These are phyloP conservation scores for Limnephilus lunatus DNA, from an alignment of 2,888 invertebrate species.

Conservation along the genomic window DNA sequence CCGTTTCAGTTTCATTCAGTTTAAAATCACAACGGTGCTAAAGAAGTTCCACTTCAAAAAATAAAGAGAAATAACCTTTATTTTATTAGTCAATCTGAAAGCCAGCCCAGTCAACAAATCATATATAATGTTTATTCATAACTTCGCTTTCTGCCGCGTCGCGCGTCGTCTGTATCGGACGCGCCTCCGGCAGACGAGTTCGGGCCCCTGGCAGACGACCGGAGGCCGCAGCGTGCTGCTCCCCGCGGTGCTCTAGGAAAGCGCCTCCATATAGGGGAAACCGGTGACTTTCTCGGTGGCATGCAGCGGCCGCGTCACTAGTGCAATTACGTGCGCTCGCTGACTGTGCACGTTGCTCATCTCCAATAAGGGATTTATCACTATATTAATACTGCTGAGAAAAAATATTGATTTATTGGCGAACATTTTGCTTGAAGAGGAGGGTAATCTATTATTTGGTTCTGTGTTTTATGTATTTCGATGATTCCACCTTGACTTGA, in stretches of 20 bases:
- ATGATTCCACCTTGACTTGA: no score
- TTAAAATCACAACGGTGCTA: no score
- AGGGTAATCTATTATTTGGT: no score
- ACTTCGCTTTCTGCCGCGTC: not conserved
- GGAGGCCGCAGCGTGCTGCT: no score
- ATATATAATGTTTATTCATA: not conserved
- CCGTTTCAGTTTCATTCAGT: no score
- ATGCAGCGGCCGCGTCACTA: slow-evolving; percentile 14
- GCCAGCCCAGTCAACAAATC: not conserved
- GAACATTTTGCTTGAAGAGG: no score
- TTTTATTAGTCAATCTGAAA: not conserved
- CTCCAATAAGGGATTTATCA: not conserved
- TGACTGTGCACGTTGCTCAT: not conserved
- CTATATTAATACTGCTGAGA: not conserved
- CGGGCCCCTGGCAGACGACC: no score
- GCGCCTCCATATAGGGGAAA: not conserved
- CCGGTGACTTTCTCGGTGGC: not conserved
- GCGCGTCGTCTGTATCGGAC: not conserved
- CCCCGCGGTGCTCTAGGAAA: not conserved
- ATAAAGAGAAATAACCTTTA: not conserved
- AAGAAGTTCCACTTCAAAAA: no score
- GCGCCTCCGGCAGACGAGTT: no score
- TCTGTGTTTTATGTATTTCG: no score
- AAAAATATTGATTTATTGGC: no score
- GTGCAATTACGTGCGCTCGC: not conserved